Evolutionary conservation across 2,113 vertebrate species (phyloP), one percentile per base, ranked within the genome.

Genomic region (Prionailurus bengalensis): DNA sequence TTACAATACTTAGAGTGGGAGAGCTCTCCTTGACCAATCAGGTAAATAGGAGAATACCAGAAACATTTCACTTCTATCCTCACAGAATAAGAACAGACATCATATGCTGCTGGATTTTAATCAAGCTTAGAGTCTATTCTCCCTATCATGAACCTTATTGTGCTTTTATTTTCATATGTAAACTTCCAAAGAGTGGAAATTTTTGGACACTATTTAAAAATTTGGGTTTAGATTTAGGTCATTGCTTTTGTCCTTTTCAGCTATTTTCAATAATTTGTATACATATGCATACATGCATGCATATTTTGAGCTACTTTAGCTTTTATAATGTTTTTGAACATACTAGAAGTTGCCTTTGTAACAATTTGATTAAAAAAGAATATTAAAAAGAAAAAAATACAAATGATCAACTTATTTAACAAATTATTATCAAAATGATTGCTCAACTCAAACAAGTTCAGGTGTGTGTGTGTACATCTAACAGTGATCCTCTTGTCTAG

Each of bases 271-370:
- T 92, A 89, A 53, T 45, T 89, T 76, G 27, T n/a, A 31, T 93
- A 39, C 25, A n/a, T 27, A 39, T 93, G 36, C 17, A 61, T 1
- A 71, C 2, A 25, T 74, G 5, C 3, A 53, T 81, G 8, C 15
- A 19, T 74, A 76, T 3, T 88, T 91, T 23, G 65, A 84, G 10
- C 1, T 85, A 33, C 68, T 81, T 65, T 55, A 84, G 21, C 17
- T 80, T 95, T 88, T 88, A 31, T 36, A 31, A 81, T 81, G 36
- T 17, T 80, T 83, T 91, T 78, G 15, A 78, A 53, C 78, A 89
- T 53, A 45, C 51, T 4, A 73, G 17, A 94, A 89, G 29, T 65
- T 91, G 12, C 7, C 17, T 71, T 93, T 76, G 12, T 0, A 80
- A 90, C 5, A 88, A 80, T 66, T 85, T 89, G 53, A 66, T n/a